Evolutionary conservation across 1,140 invertebrate species (phyloP), one percentile per base, ranked within the genome.

Genomic region (Neodiprion fabricii): DNA sequence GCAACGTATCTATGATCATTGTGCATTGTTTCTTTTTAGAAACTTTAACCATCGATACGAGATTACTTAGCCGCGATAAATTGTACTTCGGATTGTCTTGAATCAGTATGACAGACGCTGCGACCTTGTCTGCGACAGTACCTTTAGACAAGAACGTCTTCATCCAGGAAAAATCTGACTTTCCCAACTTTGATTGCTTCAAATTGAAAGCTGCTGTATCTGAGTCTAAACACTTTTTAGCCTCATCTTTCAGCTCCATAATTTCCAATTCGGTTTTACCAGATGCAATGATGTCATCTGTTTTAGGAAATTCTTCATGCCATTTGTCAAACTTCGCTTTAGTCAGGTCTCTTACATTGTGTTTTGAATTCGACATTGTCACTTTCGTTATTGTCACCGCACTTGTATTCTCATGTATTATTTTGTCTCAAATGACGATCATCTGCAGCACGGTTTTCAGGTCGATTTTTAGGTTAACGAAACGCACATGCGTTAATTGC

Each of bases 21-120:
- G 92, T 88, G 73, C 93, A 94, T 79, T 95, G 93, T 82, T 95
- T 93, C 80, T 94, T 95, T 79, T 95, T 96, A 70, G 95, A 94
- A 49, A 94, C 92, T 89, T 94, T 94, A 0, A 97, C 92, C 91
- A 95, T 94, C 70, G 89, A 91, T 14, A 98, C 89, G 1, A 98
- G 84, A 80, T 90, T 91, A 70, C 91, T 91, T 9, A 98, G 81
- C 70, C 92, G 91, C 21, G 88, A 81, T 8, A 98, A 83, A 85
- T 95, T 96, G 84, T 95, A 94, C 47, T 97, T 89, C 1, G 96
- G 95, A 80, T 94, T 94, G 80, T 97, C 94, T 90, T 98, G 94
- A 73, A 98, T 93, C 17, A 94, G 85, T 9, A 98, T 87, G 40
- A 94, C 94, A 68, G 93, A 91, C 1, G 96, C 96, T 48, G 96